A percentile compares a stretch with the other conserved stretches of the same genome.
Evolutionary conservation across 2,797 vertebrate genomes (phyloP).

Genomic region (Lophius americanus): DNA sequence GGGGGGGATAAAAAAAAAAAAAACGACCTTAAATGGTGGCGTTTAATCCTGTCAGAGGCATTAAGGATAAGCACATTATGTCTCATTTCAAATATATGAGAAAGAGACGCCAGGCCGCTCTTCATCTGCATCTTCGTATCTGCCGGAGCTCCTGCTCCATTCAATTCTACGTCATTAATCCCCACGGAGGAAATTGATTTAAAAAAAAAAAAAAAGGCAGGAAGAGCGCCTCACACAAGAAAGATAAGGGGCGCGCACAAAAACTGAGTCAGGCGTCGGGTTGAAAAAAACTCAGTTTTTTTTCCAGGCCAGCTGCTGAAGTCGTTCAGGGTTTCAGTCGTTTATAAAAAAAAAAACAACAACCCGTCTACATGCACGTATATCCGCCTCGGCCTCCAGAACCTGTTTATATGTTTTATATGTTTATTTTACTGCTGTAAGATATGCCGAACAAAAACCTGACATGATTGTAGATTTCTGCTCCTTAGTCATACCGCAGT

Average conservation of each 20-base stretch:
- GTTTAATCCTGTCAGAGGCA: constrained; percentile 79
- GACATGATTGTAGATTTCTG: constrained; percentile 1
- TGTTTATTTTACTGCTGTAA: not conserved
- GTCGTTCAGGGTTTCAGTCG: not conserved
- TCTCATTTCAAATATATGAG: constrained; percentile 74
- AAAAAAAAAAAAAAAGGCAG: constrained; percentile 29
- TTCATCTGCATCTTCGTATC: constrained; percentile 61
- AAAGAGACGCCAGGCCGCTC: constrained; percentile 67
- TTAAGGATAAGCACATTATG: constrained; percentile 78
- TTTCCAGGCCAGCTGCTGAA: not conserved
- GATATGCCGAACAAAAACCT: not conserved
- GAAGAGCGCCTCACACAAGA: constrained; percentile 63
- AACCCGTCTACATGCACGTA: not conserved
- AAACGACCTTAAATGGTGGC: constrained; percentile 64
- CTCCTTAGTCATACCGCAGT: constrained; percentile 9
- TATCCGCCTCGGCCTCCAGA: too few relatives aligned
- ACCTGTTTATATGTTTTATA: not conserved
- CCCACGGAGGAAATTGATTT: constrained; percentile 66
- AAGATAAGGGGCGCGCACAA: constrained; percentile 51
- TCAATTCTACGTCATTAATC: constrained; percentile 72
- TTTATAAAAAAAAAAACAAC: too few relatives aligned
- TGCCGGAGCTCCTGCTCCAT: constrained; percentile 64
- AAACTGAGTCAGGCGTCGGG: constrained; percentile 22
- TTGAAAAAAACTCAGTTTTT: constrained; percentile 2
- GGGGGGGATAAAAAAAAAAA: not conserved